Base-by-base conservation (phyloP, 2,113 vertebrate genomes). In the Scartelaos histophorus region DNA sequence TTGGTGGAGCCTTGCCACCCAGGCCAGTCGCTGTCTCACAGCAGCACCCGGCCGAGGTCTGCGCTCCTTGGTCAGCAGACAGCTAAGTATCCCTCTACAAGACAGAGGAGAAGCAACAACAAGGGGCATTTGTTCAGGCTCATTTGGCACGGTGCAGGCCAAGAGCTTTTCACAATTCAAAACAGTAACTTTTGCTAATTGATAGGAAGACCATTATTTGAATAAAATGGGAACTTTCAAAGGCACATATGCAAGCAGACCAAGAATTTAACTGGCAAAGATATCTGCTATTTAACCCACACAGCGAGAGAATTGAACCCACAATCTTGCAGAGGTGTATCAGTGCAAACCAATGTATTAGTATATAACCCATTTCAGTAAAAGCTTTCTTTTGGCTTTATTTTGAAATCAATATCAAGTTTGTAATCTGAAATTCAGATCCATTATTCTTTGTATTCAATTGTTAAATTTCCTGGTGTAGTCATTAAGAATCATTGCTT, bases 1-100 rank as follows among this genome's bases (percentile, higher is more conserved):
- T 82, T 82, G 51, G 62, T 71, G 77, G 51, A 56, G 60, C 56
- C 79, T 67, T 84, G 85, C 86, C 74, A 81, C 80, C 84, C 69
- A 66, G 66, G 38, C 82, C 67, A 46, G 77, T 70, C 68, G 67
- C 75, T 71, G 85, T 75, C 80, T 86, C 58, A 57, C 71, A 46
- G n/a, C n/a, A n/a, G 58, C 70, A 65, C 74, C 79, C 82, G 77
- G 88, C 85, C 75, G 78, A 81, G 54, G 79, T 77, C 58, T 66
- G 19, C 71, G 13, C 74, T 74, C 34, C 45, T 67, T 70, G 80
- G 78, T 79, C 75, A 82, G 67, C 70, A 71, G 82, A 82, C 80
- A 65, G n/a, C 11, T n/a, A 75, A 24, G 54, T 16, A 49, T 22
- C 60, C 58, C 61, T 74, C 73, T 75, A 73, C 71, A 38, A 51